Percentiles rank a stretch among this genome's conserved stretches.
phyloP scores from a whole-genome alignment of 2,797 vertebrate genomes.

The Champsocephalus gunnari region DNA sequence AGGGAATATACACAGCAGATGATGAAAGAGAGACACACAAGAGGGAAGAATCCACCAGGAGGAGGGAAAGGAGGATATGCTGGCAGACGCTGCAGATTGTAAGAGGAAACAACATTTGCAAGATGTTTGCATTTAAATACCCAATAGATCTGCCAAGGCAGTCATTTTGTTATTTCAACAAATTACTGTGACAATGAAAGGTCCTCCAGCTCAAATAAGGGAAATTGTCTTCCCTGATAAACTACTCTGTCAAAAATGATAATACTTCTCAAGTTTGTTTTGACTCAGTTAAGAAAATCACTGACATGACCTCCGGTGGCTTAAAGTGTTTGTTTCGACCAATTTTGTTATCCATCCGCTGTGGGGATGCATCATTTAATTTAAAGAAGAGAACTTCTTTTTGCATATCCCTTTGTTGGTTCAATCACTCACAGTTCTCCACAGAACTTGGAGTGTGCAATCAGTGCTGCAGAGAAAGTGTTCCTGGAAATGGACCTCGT shows the following conservation, averaged over 20 bases:
- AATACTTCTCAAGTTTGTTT: neutral
- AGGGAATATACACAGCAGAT: neutral
- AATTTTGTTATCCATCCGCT: constrained; percentile 4
- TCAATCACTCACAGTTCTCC: neutral
- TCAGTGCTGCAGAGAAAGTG: constrained; percentile 1
- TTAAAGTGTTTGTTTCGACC: constrained; percentile 11
- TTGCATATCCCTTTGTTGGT: neutral
- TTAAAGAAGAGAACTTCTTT: neutral
- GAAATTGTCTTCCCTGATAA: constrained; percentile 1
- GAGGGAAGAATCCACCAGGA: neutral
- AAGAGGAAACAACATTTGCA: neutral
- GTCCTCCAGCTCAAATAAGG: neutral
- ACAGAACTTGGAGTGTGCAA: neutral
- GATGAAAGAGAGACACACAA: neutral
- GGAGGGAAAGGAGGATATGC: neutral
- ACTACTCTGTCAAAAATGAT: neutral
- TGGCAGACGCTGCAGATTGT: constrained; percentile 6
- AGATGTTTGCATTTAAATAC: neutral
- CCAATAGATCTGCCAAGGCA: neutral
- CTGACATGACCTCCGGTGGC: neutral
- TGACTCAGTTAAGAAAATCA: constrained; percentile 9
- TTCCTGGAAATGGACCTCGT: constrained; percentile 40
- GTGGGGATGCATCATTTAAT: neutral
- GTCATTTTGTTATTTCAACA: neutral
- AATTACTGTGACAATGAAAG: neutral